phyloP scores from a whole-genome alignment of 2,888 invertebrate species.

The Myathropa florea region DNA sequence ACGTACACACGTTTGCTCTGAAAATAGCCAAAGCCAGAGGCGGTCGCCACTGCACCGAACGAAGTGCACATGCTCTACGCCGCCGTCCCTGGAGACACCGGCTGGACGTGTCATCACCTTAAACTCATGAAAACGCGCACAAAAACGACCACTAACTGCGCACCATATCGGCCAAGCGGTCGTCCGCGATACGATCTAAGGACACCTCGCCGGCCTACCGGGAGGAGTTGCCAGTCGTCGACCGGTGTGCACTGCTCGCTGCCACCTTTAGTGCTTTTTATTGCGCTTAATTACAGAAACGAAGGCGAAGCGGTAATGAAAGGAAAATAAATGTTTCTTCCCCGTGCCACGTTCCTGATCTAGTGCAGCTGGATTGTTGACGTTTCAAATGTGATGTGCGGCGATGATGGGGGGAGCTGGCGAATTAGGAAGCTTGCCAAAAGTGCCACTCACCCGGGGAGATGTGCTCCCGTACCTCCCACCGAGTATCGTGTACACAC shows the following conservation, averaged over 20 bases:
- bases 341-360: conserved; percentile 47
- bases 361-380: conserved; percentile 63
- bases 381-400: conserved; percentile 26
- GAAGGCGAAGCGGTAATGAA: conserved; percentile 47
- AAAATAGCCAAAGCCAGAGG: conserved; percentile 24
- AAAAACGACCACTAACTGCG: conserved; percentile 12
- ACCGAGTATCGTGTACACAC: conserved; percentile 36
- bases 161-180: conserved; percentile 42
- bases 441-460: conserved; percentile 56
- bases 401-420: not conserved
- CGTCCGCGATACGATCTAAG: conserved; percentile 32
- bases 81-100: conserved; percentile 36
- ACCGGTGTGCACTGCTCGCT: not conserved
- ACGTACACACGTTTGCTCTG: conserved; percentile 2
- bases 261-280: conserved; percentile 33
- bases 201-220: not conserved
- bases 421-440: conserved; percentile 67
- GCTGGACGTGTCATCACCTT: conserved; percentile 18
- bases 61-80: not conserved
- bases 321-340: conserved; percentile 49
- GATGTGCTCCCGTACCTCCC: conserved; percentile 49
- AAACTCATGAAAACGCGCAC: not conserved
- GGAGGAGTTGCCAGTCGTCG: not conserved
- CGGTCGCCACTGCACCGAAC: not conserved
- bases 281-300: conserved; percentile 54